phyloP scores from a whole-genome alignment of 2,797 vertebrate species.

The Zalophus californianus region DNA sequence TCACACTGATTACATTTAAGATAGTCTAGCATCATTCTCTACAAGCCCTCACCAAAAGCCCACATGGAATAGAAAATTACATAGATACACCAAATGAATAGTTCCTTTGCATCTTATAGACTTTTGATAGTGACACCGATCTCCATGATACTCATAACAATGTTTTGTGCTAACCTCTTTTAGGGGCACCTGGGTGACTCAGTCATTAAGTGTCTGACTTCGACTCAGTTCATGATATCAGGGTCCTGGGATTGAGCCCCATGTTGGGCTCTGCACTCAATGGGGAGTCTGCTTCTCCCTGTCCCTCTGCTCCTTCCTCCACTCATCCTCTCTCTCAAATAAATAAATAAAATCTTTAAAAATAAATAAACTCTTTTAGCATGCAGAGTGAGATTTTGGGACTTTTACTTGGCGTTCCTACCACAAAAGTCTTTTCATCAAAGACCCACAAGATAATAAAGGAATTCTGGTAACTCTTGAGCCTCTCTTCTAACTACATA shows the following conservation, averaged over 20 bases:
- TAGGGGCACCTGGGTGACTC: neutral
- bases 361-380: neutral
- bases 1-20: neutral
- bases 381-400: neutral
- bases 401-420: neutral
- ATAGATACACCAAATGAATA: neutral
- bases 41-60: neutral
- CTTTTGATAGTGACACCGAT: neutral
- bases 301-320: neutral
- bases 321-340: neutral
- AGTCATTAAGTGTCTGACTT: neutral
- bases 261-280: neutral
- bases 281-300: neutral
- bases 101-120: neutral
- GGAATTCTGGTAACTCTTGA: neutral
- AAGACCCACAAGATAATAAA: neutral
- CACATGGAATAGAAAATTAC: neutral
- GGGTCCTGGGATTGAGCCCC: neutral
- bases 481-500: neutral
- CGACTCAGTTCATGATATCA: neutral
- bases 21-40: neutral
- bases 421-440: neutral
- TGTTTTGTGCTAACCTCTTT: neutral
- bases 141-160: neutral
- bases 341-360: neutral